Base-by-base conservation (phyloP, 2,113 vertebrate genomes). In the Paralichthys olivaceus region DNA sequence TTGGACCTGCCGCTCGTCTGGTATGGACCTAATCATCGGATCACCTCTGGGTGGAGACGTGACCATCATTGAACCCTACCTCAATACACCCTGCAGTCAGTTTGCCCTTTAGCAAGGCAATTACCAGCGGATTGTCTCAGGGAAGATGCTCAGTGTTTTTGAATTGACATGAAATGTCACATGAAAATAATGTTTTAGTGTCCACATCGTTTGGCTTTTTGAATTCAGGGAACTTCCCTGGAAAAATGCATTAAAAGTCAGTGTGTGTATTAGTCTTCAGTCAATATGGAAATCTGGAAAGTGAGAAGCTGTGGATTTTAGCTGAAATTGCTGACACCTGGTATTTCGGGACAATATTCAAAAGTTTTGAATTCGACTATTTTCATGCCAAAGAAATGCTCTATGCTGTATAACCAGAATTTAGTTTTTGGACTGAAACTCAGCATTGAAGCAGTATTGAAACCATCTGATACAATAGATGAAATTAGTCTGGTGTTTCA, bases 271-370 rank as follows among this genome's bases (percentile, higher is more conserved):
- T 8, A 7, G 22, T n/a, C 8, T 37, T 54, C 7, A 40, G 59
- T 56, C 15, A 43, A 19, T 53, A n/a, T 43, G 23, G 37, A 29
- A 17, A 17, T 56, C 55, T 61, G 23, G 29, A 55, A 29, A 34
- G 49, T 32, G 20, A n/a, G 5, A 28, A n/a, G 32, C n/a, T 60
- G 53, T 22, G 69, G 0, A 25, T 51, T 25, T 15, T 6, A 56
- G 26, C 45, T 70, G 34, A 60, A 70, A 70, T 66, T 40, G 55
- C 47, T 45, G 71, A 73, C 63, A 73, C 45, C 54, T 77, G 75
- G 49, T 54, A 53, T 63, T 71, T 53, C 67, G 76, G 66, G 84
- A 62, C 45, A 11, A 17, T 22, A 29, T 54, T 69, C 63, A 73
- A 29, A n/a, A 49, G 29, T 34, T 63, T 57, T 29, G 37, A 57